phyloP scores from a whole-genome alignment of 2,797 vertebrate species.

The Amblyraja radiata region DNA sequence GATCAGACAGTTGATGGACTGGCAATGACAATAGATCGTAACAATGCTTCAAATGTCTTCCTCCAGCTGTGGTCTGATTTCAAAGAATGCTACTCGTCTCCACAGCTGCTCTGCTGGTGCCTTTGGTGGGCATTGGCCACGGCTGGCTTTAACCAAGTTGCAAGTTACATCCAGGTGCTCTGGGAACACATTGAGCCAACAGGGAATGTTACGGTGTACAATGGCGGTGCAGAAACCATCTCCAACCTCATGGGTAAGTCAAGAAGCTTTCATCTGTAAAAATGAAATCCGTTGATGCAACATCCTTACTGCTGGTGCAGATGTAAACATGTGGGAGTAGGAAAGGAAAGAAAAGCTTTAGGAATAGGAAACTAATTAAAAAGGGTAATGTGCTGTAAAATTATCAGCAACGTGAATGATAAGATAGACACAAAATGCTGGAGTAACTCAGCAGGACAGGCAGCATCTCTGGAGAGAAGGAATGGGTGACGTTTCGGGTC shows the following conservation, averaged over 20 bases:
- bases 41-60: conserved; percentile 41
- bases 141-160: conserved; percentile 65
- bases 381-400: background rate
- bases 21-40: background rate
- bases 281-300: background rate
- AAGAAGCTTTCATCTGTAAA: background rate
- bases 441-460: too few species aligned
- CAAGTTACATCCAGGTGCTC: conserved; percentile 63
- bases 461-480: too few species aligned
- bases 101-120: conserved; percentile 63
- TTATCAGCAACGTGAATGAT: background rate
- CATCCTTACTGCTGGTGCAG: background rate
- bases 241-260: conserved; percentile 64
- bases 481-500: too few species aligned
- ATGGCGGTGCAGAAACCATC: conserved; percentile 64
- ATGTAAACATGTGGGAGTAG: background rate
- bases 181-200: conserved; percentile 58
- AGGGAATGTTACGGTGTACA: conserved; percentile 57
- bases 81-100: conserved; percentile 60
- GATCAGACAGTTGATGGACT: background rate
- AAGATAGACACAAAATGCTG: too few species aligned
- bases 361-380: background rate
- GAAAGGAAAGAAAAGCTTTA: background rate
- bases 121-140: conserved; percentile 68
- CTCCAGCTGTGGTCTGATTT: conserved; percentile 55